Evolutionary conservation across 2,888 invertebrate species (phyloP).

Genomic region (Tortrix viridana): DNA sequence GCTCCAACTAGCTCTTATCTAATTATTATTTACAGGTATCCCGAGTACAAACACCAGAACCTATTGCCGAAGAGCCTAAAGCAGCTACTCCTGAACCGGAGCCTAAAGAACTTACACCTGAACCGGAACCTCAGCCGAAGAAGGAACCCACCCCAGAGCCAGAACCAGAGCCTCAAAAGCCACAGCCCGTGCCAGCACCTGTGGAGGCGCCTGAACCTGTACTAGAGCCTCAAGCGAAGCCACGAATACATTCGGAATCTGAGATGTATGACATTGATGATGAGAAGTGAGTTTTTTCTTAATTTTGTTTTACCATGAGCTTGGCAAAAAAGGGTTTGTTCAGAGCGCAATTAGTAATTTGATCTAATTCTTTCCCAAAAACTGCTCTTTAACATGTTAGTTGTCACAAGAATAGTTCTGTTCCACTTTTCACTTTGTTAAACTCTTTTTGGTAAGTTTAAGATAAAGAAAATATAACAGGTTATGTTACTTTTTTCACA

Average conservation of each 20-base stretch:
- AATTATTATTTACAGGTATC: slow-evolving; percentile 44
- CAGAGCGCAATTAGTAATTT: too few species aligned
- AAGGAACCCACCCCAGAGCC: slow-evolving; percentile 21
- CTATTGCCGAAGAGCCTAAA: slow-evolving; percentile 58
- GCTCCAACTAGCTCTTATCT: background rate
- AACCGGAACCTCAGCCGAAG: slow-evolving; percentile 33
- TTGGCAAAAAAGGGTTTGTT: too few species aligned
- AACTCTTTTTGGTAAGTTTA: too few species aligned
- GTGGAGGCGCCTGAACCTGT: slow-evolving; percentile 20
- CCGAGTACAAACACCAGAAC: slow-evolving; percentile 62
- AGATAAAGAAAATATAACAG: too few species aligned
- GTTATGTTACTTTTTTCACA: slow-evolving; percentile 33
- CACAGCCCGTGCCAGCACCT: slow-evolving; percentile 28
- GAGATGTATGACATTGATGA: slow-evolving; percentile 53
- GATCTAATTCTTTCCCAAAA: too few species aligned
- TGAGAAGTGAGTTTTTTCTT: slow-evolving; percentile 55
- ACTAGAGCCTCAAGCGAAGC: slow-evolving; percentile 32
- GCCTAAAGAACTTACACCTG: slow-evolving; percentile 20
- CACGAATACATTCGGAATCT: slow-evolving; percentile 30
- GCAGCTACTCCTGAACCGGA: slow-evolving; percentile 46
- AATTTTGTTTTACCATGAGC: too few species aligned
- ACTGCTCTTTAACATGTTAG: too few species aligned
- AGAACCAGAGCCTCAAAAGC: slow-evolving; percentile 11
- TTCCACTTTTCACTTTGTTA: too few species aligned
- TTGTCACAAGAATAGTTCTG: too few species aligned